phyloP scores from a whole-genome alignment of 2,113 vertebrate genomes.

The Labrus mixtus region DNA sequence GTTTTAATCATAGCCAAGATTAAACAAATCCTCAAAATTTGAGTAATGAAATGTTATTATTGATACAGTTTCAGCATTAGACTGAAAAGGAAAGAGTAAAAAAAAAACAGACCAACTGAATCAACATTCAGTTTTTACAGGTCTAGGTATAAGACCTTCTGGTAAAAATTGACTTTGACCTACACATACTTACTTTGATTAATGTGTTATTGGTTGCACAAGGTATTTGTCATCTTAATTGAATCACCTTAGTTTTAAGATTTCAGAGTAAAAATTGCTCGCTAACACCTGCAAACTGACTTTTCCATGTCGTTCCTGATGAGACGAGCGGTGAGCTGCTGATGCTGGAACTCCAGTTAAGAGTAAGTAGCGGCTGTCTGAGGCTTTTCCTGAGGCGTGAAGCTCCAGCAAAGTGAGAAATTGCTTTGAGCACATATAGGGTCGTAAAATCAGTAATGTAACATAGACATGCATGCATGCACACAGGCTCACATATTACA shows the following conservation, averaged over 20 bases:
- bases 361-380: slow-evolving; percentile 37
- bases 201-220: too few species aligned
- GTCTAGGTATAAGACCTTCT: not conserved
- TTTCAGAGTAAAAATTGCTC: too few species aligned
- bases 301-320: too few species aligned
- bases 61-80: not conserved
- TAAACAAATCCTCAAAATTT: not conserved
- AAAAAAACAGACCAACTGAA: not conserved
- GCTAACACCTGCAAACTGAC: too few species aligned
- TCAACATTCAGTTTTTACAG: too few species aligned
- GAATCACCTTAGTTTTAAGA: not conserved
- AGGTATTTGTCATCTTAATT: not conserved
- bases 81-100: not conserved
- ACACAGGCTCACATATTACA: not conserved
- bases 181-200: not conserved
- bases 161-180: too few species aligned
- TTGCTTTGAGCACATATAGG: slow-evolving; percentile 34
- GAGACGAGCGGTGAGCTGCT: not conserved
- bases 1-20: not conserved
- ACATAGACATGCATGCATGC: slow-evolving; percentile 30
- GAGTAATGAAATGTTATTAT: not conserved
- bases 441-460: slow-evolving; percentile 27
- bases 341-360: slow-evolving; percentile 12
- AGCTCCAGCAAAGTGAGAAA: slow-evolving; percentile 59
- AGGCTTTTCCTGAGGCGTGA: slow-evolving; percentile 27